Base-by-base conservation (phyloP, 2,888 invertebrate species). In the Calephelis perditalis region DNA sequence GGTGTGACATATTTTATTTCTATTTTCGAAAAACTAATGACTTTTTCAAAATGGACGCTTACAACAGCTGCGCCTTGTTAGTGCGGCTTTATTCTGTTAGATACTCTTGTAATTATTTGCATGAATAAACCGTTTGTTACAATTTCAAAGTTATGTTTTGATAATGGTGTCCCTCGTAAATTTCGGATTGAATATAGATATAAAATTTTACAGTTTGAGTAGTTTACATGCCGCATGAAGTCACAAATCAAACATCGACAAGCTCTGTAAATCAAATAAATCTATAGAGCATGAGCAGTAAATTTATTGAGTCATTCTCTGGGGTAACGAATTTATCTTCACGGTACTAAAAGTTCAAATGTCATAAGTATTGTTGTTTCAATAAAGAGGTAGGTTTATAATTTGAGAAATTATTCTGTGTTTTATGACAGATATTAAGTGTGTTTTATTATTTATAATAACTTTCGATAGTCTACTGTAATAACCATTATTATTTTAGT, bases 1-100 rank as follows among this genome's bases (percentile, higher is more conserved):
- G 85, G 88, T 87, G 88, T 89, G 89, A 89, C 89, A 89, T 83
- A 86, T 86, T 87, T 87, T 86, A 87, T 88, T 85, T 88, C 89
- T 89, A 89, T 89, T 89, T 88, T 87, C 81, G 88, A 86, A 87
- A 88, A 84, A 60, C 82, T 77, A 79, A 78, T 76, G 81, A 81
- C 80, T 88, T 90, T 88, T 90, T 88, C 88, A 87, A 87, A 88
- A 86, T 83, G 86, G 81, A 77, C 76, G 79, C 70, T 75, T 82
- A 75, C 77, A 81, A 84, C 90, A 90, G 90, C 90, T 90, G 90
- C 84, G 77, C 84, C 90, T 90, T 87, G 90, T 90, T 90, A 90
- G 79, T 78, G 75, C 73, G 73, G 74, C 81, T 83, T 79, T 79
- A 81, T 73, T 73, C 69, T 76, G 78, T 83, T 87, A n/a, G n/a